Conservation (phyloP, 2,888 invertebrate species). For the Nephrocerus scutellatus region DNA sequence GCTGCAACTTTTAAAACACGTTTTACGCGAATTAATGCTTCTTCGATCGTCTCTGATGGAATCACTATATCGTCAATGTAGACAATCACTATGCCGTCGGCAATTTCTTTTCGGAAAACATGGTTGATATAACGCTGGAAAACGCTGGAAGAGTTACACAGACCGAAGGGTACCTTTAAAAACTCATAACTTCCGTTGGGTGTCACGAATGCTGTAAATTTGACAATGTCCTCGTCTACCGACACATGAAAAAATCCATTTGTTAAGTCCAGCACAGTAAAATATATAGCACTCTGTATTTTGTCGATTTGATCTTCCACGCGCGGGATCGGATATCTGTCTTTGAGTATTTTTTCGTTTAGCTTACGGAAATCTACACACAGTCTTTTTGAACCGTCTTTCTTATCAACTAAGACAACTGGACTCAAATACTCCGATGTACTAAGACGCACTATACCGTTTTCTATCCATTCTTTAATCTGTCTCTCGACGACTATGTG, state of each 20-base stretch:
- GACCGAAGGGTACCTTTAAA: neutral
- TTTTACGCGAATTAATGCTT: neutral
- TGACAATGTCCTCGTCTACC: neutral
- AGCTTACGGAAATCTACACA: conserved; percentile 7
- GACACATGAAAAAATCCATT: conserved; percentile 5
- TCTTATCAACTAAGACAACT: conserved; percentile 6
- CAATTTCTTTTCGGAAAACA: neutral
- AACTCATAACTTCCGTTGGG: conserved; percentile 1
- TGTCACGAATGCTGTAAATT: conserved; percentile 3
- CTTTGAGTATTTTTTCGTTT: conserved; percentile 5
- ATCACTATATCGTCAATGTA: conserved; percentile 8
- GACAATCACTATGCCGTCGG: neutral
- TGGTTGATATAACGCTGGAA: neutral
- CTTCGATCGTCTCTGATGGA: neutral
- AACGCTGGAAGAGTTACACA: conserved; percentile 2
- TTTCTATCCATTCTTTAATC: conserved; percentile 6
- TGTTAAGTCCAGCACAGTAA: conserved; percentile 5
- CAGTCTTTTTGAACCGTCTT: conserved; percentile 5
- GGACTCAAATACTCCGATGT: conserved; percentile 7
- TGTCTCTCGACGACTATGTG: conserved; percentile 1
- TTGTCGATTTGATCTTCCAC: conserved; percentile 7
- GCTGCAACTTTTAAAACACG: neutral
- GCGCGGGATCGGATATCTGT: conserved; percentile 5
- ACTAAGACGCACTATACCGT: conserved; percentile 3
- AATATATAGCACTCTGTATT: conserved; percentile 3